Conservation (phyloP, 2,113 vertebrate species). For the Epinephelus lanceolatus region DNA sequence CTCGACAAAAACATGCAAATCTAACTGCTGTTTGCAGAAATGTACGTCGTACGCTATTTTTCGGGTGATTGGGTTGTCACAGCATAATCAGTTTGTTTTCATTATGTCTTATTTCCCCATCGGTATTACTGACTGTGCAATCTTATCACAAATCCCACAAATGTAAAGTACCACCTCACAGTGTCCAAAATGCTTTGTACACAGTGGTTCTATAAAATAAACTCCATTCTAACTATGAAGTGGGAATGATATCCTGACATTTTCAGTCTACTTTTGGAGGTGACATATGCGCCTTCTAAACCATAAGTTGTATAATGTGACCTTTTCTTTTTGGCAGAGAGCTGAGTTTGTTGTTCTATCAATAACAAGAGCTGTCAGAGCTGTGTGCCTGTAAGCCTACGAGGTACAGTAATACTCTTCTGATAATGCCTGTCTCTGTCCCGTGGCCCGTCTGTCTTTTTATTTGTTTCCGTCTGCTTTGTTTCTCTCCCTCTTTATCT, state of each 20-base stretch:
- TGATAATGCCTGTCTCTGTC: constrained; percentile 59
- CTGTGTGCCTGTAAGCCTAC: constrained; percentile 29
- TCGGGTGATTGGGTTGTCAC: too few species aligned
- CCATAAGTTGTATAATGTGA: constrained; percentile 56
- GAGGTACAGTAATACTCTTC: constrained; percentile 60
- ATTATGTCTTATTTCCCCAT: not conserved
- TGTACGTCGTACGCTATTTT: too few species aligned
- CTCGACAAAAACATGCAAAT: too few species aligned
- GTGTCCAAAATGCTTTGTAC: not conserved
- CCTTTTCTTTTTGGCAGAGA: constrained; percentile 58
- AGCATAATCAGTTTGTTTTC: too few species aligned
- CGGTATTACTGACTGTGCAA: not conserved
- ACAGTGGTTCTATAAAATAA: not conserved
- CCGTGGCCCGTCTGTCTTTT: constrained; percentile 46
- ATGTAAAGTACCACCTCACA: too few species aligned
- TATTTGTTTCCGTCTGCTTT: constrained; percentile 62
- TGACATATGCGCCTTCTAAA: constrained; percentile 31
- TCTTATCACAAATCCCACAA: not conserved
- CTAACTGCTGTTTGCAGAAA: too few species aligned
- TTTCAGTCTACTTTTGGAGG: constrained; percentile 22
- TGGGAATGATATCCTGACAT: constrained; percentile 33
- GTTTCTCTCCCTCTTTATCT: constrained; percentile 60
- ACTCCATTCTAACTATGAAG: not conserved
- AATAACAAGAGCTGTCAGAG: constrained; percentile 56
- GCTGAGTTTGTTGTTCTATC: constrained; percentile 54